Conservation (phyloP, 2,888 invertebrate species). For the Deilephila elpenor region DNA sequence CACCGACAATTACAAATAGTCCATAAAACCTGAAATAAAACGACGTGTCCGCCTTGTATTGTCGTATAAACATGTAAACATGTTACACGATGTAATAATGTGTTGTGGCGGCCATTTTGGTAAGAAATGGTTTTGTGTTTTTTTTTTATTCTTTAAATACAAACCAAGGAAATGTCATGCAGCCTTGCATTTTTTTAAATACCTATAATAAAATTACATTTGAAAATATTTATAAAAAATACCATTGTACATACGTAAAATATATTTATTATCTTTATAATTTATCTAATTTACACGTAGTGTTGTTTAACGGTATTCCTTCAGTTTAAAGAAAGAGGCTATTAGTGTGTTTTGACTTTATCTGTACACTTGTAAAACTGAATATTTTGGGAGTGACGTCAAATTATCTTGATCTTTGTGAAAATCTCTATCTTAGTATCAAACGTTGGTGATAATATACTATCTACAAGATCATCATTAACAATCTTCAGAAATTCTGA, state of each 20-base stretch:
- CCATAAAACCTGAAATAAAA: conserved; percentile 24
- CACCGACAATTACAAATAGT: conserved; percentile 14
- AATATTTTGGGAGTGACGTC: not conserved
- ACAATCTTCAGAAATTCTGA: no score
- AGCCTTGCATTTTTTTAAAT: not conserved
- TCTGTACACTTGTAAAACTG: not conserved
- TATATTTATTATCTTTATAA: not conserved
- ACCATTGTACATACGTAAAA: not conserved
- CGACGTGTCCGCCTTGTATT: conserved; percentile 19
- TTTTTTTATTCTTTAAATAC: conserved; percentile 4
- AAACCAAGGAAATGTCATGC: conserved; percentile 1
- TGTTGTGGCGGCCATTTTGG: conserved; percentile 21
- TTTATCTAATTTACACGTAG: no score
- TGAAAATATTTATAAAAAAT: no score
- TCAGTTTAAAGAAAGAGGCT: not conserved
- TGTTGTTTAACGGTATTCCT: not conserved
- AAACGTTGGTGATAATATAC: not conserved
- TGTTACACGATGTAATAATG: conserved; percentile 17
- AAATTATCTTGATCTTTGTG: not conserved
- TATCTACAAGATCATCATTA: no score
- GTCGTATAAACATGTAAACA: conserved; percentile 17
- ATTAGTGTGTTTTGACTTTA: no score
- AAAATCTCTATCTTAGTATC: not conserved
- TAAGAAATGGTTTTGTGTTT: conserved; percentile 13
- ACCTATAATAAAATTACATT: no score